A percentile compares a stretch with the other conserved stretches of the same genome.
phyloP scores from a whole-genome alignment of 2,888 invertebrate species.

The Hypselothyrea guttata region DNA sequence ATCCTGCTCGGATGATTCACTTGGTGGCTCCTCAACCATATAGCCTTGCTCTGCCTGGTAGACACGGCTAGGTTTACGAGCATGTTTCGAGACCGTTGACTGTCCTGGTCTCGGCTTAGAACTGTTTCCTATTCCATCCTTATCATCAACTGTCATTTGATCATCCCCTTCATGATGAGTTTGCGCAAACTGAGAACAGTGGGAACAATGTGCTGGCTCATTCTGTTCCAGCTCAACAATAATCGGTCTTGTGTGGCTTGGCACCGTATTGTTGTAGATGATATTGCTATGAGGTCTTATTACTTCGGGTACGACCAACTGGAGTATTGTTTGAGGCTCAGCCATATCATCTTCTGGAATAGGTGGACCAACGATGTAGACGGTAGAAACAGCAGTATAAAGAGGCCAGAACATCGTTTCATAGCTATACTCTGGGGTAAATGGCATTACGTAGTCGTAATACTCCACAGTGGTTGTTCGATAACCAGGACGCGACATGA shows the following conservation, averaged over 20 bases:
- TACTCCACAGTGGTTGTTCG: constrained; percentile 43
- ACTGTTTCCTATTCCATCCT: constrained; percentile 1
- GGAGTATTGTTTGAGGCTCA: constrained; percentile 44
- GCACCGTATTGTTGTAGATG: constrained; percentile 20
- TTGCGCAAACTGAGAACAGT: background rate
- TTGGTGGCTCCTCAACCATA: constrained; percentile 76
- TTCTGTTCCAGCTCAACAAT: constrained; percentile 7
- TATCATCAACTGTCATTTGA: background rate
- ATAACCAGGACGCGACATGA: constrained; percentile 45
- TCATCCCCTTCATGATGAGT: constrained; percentile 1
- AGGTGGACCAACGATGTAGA: constrained; percentile 52
- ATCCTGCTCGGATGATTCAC: constrained; percentile 59
- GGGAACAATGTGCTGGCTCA: background rate
- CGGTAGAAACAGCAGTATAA: constrained; percentile 25
- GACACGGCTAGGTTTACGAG: constrained; percentile 29
- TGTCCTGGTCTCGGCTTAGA: background rate
- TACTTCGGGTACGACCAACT: constrained; percentile 40
- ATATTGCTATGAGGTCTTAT: constrained; percentile 12
- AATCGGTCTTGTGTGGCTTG: constrained; percentile 14
- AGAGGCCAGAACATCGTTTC: constrained; percentile 22
- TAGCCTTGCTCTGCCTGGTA: constrained; percentile 71
- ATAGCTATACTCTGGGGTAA: constrained; percentile 49
- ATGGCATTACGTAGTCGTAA: constrained; percentile 67
- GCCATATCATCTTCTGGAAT: constrained; percentile 58
- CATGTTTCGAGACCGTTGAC: background rate